These are phyloP conservation scores for Telmatherina bonti DNA, from an alignment of 2,797 vertebrate species.

Conservation along the genomic window DNA sequence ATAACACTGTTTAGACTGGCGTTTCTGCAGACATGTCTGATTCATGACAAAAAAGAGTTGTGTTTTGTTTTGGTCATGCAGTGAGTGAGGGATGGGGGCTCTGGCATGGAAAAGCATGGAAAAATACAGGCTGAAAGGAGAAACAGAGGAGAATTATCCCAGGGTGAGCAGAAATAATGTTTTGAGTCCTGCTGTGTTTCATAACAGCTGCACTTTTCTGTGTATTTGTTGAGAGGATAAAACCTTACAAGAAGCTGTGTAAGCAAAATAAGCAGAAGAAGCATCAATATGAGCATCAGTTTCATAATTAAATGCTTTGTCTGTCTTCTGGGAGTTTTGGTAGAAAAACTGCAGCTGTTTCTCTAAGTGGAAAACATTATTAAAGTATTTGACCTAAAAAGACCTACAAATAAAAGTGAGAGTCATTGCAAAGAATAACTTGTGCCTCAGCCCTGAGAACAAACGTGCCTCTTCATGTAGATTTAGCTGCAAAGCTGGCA, in stretches of 20 bases:
- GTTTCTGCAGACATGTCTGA: slow-evolving; percentile 34
- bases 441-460: slow-evolving; percentile 12
- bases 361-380: neutral
- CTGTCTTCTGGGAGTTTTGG: slow-evolving; percentile 1
- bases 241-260: neutral
- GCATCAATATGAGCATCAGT: neutral
- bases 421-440: neutral
- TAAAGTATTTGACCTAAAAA: slow-evolving; percentile 1
- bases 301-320: slow-evolving; percentile 6
- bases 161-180: slow-evolving; percentile 21
- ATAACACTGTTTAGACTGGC: slow-evolving; percentile 73
- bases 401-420: slow-evolving; percentile 11
- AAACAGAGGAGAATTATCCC: neutral
- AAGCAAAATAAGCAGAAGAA: slow-evolving; percentile 14
- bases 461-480: slow-evolving; percentile 19
- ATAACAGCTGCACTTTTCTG: neutral
- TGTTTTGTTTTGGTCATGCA: slow-evolving; percentile 57
- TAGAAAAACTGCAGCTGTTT: neutral
- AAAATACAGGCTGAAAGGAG: slow-evolving; percentile 3
- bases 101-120: neutral
- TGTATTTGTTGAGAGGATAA: slow-evolving; percentile 9
- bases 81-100: slow-evolving; percentile 41
- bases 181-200: neutral
- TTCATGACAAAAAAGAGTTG: slow-evolving; percentile 11
- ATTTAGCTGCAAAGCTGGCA: slow-evolving; percentile 8